Conservation (phyloP, 2,797 vertebrate species). For the Oreonectes daqikongensis region DNA sequence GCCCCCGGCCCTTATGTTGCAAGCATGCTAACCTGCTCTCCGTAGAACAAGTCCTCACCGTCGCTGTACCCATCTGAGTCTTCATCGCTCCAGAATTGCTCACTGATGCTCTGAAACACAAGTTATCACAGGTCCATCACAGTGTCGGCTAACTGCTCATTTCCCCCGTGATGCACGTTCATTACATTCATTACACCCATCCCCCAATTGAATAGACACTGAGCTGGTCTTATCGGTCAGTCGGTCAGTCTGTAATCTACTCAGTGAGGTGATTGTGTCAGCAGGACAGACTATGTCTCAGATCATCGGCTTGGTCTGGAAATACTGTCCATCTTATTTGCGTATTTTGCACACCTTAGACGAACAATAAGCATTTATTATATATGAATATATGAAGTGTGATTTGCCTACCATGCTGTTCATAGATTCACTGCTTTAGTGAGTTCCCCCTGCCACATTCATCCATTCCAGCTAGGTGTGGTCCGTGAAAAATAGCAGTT, state of each 20-base stretch:
- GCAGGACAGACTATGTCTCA: conserved; percentile 32
- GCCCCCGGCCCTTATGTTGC: not conserved
- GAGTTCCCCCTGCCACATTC: conserved; percentile 46
- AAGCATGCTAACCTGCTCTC: conserved; percentile 75
- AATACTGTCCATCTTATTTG: conserved; percentile 8
- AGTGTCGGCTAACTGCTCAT: not conserved
- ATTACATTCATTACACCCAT: conserved; percentile 10
- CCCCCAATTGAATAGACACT: conserved; percentile 19
- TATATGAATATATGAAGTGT: no score
- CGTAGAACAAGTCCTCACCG: conserved; percentile 83
- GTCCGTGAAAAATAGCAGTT: conserved; percentile 22
- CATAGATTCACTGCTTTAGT: conserved; percentile 50
- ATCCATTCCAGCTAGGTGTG: conserved; percentile 54
- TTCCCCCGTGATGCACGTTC: not conserved
- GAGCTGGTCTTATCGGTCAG: conserved; percentile 27
- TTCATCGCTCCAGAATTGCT: conserved; percentile 83
- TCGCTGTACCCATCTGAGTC: conserved; percentile 87
- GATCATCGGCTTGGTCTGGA: conserved; percentile 4
- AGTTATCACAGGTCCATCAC: conserved; percentile 28
- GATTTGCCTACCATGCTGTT: conserved; percentile 66
- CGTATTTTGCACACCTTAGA: not conserved
- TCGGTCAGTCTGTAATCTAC: conserved; percentile 42
- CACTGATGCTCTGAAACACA: conserved; percentile 81
- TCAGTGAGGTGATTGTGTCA: conserved; percentile 47
- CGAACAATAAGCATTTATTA: not conserved